These are phyloP conservation scores for Triplophysa tibetana DNA, from an alignment of 2,113 vertebrate species.

Conservation along the genomic window DNA sequence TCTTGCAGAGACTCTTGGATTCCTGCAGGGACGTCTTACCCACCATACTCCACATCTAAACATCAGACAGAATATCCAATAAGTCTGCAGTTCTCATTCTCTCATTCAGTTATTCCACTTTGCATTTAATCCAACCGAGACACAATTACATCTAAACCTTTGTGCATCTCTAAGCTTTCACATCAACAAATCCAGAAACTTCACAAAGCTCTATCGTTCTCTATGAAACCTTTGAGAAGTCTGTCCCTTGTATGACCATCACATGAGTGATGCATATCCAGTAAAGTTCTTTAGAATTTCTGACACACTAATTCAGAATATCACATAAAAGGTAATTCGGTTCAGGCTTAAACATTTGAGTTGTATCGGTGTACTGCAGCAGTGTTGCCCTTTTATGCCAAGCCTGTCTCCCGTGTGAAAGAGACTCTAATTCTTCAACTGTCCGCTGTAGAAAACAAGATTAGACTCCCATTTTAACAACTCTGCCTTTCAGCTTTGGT, in stretches of 20 bases:
- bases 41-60: conserved; percentile 66
- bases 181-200: background rate
- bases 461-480: background rate
- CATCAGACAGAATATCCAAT: conserved; percentile 75
- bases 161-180: conserved; percentile 15
- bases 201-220: background rate
- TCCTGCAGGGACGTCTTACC: conserved; percentile 69
- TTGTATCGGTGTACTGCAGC: conserved; percentile 2
- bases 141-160: conserved; percentile 50
- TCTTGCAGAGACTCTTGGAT: conserved; percentile 73
- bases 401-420: background rate
- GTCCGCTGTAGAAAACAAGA: conserved; percentile 12
- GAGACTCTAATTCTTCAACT: conserved; percentile 16
- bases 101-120: conserved; percentile 26
- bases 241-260: background rate
- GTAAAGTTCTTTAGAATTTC: too few species aligned
- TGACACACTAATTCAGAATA: background rate
- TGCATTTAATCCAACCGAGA: conserved; percentile 30
- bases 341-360: background rate
- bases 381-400: background rate
- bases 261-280: background rate
- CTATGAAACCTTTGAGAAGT: too few species aligned
- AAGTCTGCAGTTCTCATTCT: conserved; percentile 58
- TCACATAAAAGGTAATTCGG: conserved; percentile 6
- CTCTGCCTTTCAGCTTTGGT: conserved; percentile 12